These are phyloP conservation scores for Psilopsiagon aymara DNA, from an alignment of 2,113 vertebrate species.

Conservation along the genomic window DNA sequence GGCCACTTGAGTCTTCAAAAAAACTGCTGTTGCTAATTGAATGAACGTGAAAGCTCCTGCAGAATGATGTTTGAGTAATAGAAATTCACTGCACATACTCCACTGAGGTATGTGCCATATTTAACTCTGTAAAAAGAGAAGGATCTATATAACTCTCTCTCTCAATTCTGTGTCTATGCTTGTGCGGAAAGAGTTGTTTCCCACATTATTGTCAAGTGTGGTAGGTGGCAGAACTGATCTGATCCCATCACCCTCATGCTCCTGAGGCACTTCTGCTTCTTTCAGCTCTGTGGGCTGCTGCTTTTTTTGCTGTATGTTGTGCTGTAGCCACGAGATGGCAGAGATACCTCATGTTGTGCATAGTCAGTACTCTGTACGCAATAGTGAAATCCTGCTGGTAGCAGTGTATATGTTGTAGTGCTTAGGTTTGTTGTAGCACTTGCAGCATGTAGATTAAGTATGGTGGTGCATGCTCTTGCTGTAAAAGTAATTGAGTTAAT, in stretches of 20 bases:
- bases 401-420: not conserved
- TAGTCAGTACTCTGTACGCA: fast-evolving
- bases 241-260: fast-evolving
- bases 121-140: not conserved
- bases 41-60: not conserved
- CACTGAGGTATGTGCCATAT: not conserved
- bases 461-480: not conserved
- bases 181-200: not conserved
- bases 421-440: not conserved
- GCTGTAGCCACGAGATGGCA: not conserved
- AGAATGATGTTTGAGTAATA: not conserved
- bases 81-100: not conserved
- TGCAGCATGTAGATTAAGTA: not conserved
- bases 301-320: not conserved
- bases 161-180: not conserved
- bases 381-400: not conserved
- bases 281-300: not conserved
- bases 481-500: not conserved
- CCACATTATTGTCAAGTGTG: fast-evolving
- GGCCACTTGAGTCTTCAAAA: not conserved
- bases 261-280: not conserved
- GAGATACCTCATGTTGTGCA: fast-evolving
- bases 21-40: not conserved
- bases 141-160: not conserved
- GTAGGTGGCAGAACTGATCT: not conserved